Base-by-base conservation (phyloP, 23 tunicate species). In the Halocynthia aurantium region DNA sequence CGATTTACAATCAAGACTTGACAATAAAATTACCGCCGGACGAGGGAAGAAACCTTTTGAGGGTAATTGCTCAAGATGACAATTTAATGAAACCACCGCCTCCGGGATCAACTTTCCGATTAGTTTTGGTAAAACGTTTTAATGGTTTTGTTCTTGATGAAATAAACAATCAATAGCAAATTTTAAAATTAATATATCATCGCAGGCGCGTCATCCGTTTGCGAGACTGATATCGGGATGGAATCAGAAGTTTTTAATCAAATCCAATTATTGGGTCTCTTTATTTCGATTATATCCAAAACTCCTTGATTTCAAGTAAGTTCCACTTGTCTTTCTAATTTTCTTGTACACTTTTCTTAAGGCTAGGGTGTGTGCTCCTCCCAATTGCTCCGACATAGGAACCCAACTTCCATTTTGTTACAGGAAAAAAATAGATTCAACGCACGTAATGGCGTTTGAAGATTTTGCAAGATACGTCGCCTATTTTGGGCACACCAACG, bases 191-290 rank as follows among this genome's bases (percentile, higher is more conserved):
- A 31, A 31, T 4, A 31, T 31, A 31, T 31, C 22, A 2, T 72
- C 50, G n/a, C 17, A 74, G 78, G 57, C 63, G 15, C 78, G 78
- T 7, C 78, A 74, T 54, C 78, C 78, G 57, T 74, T 74, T 4
- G 78, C 78, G 19, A 74, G 78, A 74, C 31, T 74, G 13, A 74
- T 74, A 52, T 74, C 78, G 0, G 78, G 64, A 53, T 74, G 78
- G 78, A 74, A 74, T 54, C 78, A 74, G 56, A 74, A 74, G 31
- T 74, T 74, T 54, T n/a, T 74, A 64, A 7, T 74, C 8, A 74
- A 22, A 53, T 51, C 56, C 5, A 54, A 74, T 49, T 74, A 74
- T 64, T 74, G 62, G 62, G 62, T 10, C n/a, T 51, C 55, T 52
- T 18, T 74, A 22, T 74, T 74, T 56, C 55, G 56, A 54, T 54